Percentiles rank a stretch among this genome's conserved stretches.
Conservation (phyloP, 2,888 invertebrate genomes). For the Pseudoips prasinana region DNA sequence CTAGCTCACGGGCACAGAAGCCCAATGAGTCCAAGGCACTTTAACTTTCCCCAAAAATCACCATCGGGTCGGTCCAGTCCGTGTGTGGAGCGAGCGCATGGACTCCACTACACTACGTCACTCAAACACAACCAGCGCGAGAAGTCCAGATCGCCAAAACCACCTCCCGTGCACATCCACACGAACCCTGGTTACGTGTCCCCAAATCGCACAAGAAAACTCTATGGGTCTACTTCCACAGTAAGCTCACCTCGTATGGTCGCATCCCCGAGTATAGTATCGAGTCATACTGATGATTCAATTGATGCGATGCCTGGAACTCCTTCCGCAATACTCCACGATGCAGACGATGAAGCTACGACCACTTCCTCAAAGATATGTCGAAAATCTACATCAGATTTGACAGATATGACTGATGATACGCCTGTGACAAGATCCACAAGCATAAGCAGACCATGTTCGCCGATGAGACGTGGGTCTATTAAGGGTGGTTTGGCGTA, state of each 20-base stretch:
- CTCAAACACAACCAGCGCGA: conserved; percentile 67
- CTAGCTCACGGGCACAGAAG: conserved; percentile 81
- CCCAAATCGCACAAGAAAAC: conserved; percentile 68
- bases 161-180: conserved; percentile 81
- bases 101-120: conserved; percentile 66
- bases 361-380: conserved; percentile 77
- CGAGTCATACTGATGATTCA: conserved; percentile 75
- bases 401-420: conserved; percentile 83
- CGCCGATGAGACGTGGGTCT: conserved; percentile 86
- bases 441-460: conserved; percentile 83
- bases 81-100: conserved; percentile 57
- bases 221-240: conserved; percentile 72
- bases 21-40: conserved; percentile 82
- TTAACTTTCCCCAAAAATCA: conserved; percentile 79
- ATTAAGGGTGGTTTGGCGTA: conserved; percentile 88
- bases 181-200: conserved; percentile 84
- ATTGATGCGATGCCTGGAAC: conserved; percentile 67
- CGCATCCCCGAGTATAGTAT: conserved; percentile 74
- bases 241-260: conserved; percentile 67
- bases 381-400: conserved; percentile 89
- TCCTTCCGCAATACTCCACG: conserved; percentile 62
- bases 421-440: conserved; percentile 83
- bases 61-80: conserved; percentile 73
- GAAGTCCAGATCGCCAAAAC: conserved; percentile 72
- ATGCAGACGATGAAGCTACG: conserved; percentile 73